These are phyloP conservation scores for Periphyllus acericola DNA, from an alignment of 2,888 invertebrate genomes.

Conservation along the genomic window DNA sequence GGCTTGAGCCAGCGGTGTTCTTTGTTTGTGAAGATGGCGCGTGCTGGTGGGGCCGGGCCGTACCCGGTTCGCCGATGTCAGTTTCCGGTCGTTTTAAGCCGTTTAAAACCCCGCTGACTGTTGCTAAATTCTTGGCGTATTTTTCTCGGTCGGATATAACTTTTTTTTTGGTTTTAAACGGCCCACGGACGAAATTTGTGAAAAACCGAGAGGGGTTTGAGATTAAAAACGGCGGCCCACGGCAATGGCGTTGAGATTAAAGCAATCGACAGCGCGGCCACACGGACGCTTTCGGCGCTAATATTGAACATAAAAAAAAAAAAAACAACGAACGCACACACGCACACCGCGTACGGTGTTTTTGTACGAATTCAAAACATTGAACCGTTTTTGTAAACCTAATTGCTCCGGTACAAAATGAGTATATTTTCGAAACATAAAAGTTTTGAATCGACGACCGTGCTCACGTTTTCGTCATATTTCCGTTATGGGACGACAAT, in stretches of 20 bases:
- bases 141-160: neutral
- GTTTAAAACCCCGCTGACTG: conserved; percentile 18
- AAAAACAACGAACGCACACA: neutral
- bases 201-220: conserved; percentile 59
- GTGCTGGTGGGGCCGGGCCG: conserved; percentile 57
- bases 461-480: no score
- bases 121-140: neutral
- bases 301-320: conserved; percentile 52
- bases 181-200: neutral
- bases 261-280: conserved; percentile 41
- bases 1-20: conserved; percentile 54
- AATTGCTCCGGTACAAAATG: neutral
- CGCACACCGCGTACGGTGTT: neutral
- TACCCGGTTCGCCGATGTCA: neutral
- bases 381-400: neutral
- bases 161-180: conserved; percentile 15
- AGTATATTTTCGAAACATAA: no score
- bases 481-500: no score
- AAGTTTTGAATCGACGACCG: neutral
- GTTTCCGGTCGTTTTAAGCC: neutral
- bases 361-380: conserved; percentile 33
- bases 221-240: conserved; percentile 48
- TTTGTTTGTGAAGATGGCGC: conserved; percentile 62
- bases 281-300: conserved; percentile 36
- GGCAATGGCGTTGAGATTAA: conserved; percentile 57